Percentiles rank a stretch among this genome's conserved stretches.
These are phyloP conservation scores for Erethizon dorsatum DNA, from an alignment of 2,797 vertebrate genomes.

Conservation along the genomic window DNA sequence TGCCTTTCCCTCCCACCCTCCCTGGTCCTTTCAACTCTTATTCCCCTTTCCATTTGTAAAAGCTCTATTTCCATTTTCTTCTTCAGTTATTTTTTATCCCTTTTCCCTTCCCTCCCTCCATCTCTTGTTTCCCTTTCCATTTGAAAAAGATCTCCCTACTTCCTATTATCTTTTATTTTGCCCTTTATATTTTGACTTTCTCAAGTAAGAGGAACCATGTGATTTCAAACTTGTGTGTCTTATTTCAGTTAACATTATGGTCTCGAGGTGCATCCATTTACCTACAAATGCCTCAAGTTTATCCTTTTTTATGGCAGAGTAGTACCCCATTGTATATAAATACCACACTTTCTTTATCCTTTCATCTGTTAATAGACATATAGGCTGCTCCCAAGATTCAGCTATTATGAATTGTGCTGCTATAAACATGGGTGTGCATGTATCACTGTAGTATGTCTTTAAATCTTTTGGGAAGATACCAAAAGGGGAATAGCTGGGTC, in stretches of 20 bases:
- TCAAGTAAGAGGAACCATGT: background rate
- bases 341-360: background rate
- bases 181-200: background rate
- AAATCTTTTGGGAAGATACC: background rate
- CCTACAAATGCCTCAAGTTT: background rate
- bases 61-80: background rate
- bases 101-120: background rate
- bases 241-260: background rate
- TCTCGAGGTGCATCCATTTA: background rate
- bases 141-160: background rate
- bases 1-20: background rate
- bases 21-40: background rate
- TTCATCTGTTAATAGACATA: background rate
- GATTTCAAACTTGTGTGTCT: background rate
- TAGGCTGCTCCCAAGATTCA: background rate
- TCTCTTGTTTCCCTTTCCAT: background rate
- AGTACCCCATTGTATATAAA: background rate
- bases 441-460: background rate
- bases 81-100: background rate
- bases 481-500: background rate
- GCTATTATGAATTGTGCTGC: background rate
- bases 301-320: background rate
- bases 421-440: background rate
- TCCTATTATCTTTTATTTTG: background rate
- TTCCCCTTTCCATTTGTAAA: background rate